Percentiles rank a stretch among this genome's conserved stretches.
Evolutionary conservation across 1,140 invertebrate genomes (phyloP).

Genomic region (Aricia agestis): DNA sequence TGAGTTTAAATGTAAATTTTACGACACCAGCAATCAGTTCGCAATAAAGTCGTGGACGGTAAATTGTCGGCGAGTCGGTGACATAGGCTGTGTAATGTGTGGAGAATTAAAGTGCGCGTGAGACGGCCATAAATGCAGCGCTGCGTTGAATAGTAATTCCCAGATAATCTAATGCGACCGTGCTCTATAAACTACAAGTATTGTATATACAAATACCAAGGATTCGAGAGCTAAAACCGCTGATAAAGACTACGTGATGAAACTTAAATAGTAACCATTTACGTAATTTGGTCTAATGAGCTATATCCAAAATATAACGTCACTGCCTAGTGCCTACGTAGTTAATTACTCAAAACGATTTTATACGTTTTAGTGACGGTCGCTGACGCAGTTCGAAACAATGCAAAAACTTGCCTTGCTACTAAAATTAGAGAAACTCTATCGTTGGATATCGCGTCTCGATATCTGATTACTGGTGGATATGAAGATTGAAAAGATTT

Average conservation of each 20-base stretch:
- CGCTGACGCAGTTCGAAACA: not conserved
- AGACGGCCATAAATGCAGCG: not conserved
- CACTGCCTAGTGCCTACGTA: not conserved
- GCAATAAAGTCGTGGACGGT: conserved; percentile 33
- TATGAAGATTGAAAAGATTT: not conserved
- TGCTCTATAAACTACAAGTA: not conserved
- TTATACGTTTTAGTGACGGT: not conserved
- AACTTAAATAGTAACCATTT: too few relatives aligned
- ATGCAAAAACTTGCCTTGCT: not conserved
- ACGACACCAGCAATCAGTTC: conserved; percentile 17
- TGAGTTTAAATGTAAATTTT: conserved; percentile 11
- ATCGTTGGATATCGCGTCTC: not conserved
- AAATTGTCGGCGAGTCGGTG: conserved; percentile 28
- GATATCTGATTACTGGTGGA: not conserved
- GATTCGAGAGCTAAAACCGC: not conserved
- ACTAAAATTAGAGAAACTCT: not conserved
- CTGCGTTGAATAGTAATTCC: conserved; percentile 12
- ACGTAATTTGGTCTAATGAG: too few relatives aligned
- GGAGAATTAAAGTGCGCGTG: conserved; percentile 12
- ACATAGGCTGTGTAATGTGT: conserved; percentile 8
- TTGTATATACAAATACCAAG: too few relatives aligned
- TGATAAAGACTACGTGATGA: not conserved
- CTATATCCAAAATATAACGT: not conserved
- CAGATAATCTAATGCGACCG: not conserved
- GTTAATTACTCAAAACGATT: not conserved